Base-by-base conservation (phyloP, 2,113 vertebrate genomes). In the Anthoscopus minutus region DNA sequence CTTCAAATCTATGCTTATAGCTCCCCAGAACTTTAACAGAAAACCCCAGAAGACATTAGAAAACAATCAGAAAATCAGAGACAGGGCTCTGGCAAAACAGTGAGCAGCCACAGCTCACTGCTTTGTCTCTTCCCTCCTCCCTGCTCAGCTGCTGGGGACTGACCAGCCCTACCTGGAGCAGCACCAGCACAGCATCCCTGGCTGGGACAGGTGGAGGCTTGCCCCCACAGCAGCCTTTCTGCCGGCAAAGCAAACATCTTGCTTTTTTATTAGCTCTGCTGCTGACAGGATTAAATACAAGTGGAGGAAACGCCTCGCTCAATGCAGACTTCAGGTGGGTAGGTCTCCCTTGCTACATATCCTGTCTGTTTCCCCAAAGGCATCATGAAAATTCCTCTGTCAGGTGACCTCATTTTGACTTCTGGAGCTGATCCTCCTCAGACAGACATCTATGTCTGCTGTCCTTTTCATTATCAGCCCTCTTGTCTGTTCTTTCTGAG, bases 331-430 rank as follows among this genome's bases (percentile, higher is more conserved):
- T 45, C 20, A 30, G 31, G 24, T 7, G 31, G 23, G 13, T 0
- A 44, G 37, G 21, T 65, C 56, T 73, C 14, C 35, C 35, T 58
- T 1, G 2, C 14, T 4, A 35, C 1, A 0, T 2, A 37, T 6
- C 23, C 24, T 8, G n/a, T 3, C 11, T 35, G 31, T 38, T 42
- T 65, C 25, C 67, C 66, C 50, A 51, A 57, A 82, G 54, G 47
- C 50, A 81, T 23, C 38, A 51, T 25, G 51, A 18, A 82, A 48
- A 86, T 61, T 86, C 62, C 37, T 82, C 72, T 87, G 56, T 45
- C 60, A 56, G 76, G 42, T 66, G 54, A 86, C 82, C 88, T 81
- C 51, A 33, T 85, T 94, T 53, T 57, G 79, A 70, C 58, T 94
- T 85, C 24, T 50, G 74, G 37, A 76, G 45, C 48, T 27, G 57